phyloP scores from a whole-genome alignment of 2,797 vertebrate genomes.

The Acestrorhynchus altus region DNA sequence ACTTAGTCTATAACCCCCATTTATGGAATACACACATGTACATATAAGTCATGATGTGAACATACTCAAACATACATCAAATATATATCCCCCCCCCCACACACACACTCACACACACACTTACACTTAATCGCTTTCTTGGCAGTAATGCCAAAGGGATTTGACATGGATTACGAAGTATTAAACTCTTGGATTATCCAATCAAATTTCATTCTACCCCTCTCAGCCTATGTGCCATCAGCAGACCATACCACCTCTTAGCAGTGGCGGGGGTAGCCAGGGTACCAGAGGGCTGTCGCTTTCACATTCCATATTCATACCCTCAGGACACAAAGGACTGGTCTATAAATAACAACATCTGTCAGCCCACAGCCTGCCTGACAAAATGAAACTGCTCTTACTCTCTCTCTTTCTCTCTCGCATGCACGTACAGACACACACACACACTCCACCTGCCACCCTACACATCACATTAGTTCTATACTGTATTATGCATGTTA shows the following conservation, averaged over 20 bases:
- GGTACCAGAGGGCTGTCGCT: conserved; percentile 58
- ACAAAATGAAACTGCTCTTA: background rate
- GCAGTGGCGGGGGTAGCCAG: conserved; percentile 54
- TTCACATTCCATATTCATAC: conserved; percentile 49
- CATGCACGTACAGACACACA: conserved; percentile 36
- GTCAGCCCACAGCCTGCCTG: conserved; percentile 46
- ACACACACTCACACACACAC: conserved; percentile 58
- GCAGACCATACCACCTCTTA: conserved; percentile 69
- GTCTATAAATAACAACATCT: conserved; percentile 41
- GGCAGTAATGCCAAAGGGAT: conserved; percentile 80
- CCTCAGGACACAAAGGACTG: conserved; percentile 39
- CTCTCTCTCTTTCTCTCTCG: background rate
- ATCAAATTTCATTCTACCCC: conserved; percentile 78
- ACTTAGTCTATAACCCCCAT: conserved; percentile 46
- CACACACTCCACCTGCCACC: conserved; percentile 54
- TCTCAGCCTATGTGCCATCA: conserved; percentile 70
- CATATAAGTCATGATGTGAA: background rate
- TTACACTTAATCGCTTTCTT: conserved; percentile 71
- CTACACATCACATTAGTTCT: conserved; percentile 71
- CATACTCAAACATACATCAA: conserved; percentile 24
- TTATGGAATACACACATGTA: background rate
- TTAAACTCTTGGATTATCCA: conserved; percentile 91
- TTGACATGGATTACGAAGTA: conserved; percentile 81
- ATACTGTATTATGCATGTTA: conserved; percentile 77
- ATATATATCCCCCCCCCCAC: conserved; percentile 64